Base-by-base conservation (phyloP, 1,140 invertebrate genomes). In the Cecropterus lyciades region DNA sequence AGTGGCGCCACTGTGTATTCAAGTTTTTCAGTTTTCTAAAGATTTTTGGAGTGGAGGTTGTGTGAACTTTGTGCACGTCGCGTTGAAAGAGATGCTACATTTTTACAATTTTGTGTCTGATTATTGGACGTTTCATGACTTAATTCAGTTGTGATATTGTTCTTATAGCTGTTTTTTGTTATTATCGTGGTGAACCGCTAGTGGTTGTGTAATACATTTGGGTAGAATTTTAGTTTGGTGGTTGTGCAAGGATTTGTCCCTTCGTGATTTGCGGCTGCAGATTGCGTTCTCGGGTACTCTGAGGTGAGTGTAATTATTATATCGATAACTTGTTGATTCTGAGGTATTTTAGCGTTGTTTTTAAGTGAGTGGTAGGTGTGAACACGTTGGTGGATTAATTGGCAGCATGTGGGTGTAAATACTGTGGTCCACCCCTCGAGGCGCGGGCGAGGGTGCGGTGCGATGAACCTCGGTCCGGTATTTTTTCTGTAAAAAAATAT, bases 21-120 rank as follows among this genome's bases (percentile, higher is more conserved):
- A n/a, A 52, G 70, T 76, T 82, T 76, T 82, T 85, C 82, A 91
- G 89, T 91, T 91, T 87, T 82, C 63, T 84, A 83, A 81, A 80
- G 82, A 81, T 81, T 87, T 84, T 84, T 83, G 74, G 70, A 59
- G 70, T 64, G 69, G 79, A 69, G 80, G 81, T 73, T 80, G 89
- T 85, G 79, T 80, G 45, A 45, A 46, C 74, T 78, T 77, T 78
- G 74, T 79, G 68, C 69, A 60, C 69, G 68, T 81, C 66, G 64
- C 76, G 74, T 66, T 73, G 59, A 77, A 62, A 65, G 87, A 89
- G 85, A 91, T 89, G 87, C 76, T 83, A 77, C 63, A 79, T 70
- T 81, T 84, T 84, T 82, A 70, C 73, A 56, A 77, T 80, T 81
- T 83, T 73, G 63, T 83, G 71, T 82, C 69, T 45, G 80, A 82